These are phyloP conservation scores for Phenganax marumi DNA, from an alignment of 92 coral and sea anemone genomes.

Conservation along the genomic window DNA sequence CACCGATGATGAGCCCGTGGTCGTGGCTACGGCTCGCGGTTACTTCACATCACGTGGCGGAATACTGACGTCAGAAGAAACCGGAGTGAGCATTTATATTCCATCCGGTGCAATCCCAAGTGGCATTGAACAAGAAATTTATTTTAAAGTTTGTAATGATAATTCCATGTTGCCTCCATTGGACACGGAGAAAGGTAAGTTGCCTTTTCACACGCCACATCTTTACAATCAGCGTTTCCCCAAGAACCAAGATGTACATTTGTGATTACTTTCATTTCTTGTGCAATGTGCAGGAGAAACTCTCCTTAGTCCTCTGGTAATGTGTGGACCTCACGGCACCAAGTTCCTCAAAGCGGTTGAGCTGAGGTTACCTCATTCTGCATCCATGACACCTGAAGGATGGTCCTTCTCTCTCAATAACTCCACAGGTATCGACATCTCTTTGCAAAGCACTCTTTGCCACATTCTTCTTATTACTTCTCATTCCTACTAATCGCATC, in stretches of 20 bases:
- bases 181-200: constrained; percentile 88
- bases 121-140: constrained; percentile 90
- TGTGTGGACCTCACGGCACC: constrained; percentile 99
- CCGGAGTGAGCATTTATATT: constrained; percentile 95
- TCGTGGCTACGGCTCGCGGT: constrained; percentile 99
- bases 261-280: neutral
- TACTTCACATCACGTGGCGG: constrained; percentile 91
- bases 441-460: neutral
- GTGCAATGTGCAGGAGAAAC: constrained; percentile 84
- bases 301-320: constrained; percentile 92
- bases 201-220: too few relatives aligned
- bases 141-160: constrained; percentile 98
- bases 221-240: neutral
- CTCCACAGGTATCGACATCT: constrained; percentile 67
- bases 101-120: constrained; percentile 94
- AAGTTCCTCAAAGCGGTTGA: constrained; percentile 92
- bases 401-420: constrained; percentile 98
- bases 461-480: too few relatives aligned
- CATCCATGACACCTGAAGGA: constrained; percentile 99
- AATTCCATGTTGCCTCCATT: constrained; percentile 93
- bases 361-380: constrained; percentile 90
- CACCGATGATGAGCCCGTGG: constrained; percentile 84
- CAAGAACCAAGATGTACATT: neutral
- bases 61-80: constrained; percentile 80
- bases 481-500: too few relatives aligned